These are phyloP conservation scores for Coccyzus lansbergi DNA, from an alignment of 2,797 vertebrate species.

Conservation along the genomic window DNA sequence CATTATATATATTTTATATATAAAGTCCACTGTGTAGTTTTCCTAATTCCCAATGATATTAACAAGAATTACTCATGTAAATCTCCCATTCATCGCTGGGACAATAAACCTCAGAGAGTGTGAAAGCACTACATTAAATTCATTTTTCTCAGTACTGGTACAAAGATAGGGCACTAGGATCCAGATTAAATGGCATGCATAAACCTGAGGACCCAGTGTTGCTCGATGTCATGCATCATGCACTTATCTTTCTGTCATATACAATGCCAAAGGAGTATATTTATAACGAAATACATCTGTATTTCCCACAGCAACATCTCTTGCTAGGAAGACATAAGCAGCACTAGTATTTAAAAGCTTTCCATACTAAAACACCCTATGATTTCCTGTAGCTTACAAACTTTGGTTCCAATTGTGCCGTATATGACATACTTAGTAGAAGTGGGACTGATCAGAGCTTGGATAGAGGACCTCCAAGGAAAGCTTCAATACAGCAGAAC, in stretches of 20 bases:
- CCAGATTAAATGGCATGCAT: not conserved
- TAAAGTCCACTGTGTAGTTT: not conserved
- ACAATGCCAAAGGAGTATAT: not conserved
- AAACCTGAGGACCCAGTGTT: not conserved
- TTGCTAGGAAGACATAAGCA: not conserved
- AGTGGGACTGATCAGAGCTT: not conserved
- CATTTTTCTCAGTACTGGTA: conserved; percentile 21
- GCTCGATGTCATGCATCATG: not conserved
- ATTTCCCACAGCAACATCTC: not conserved
- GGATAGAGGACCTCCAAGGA: not conserved
- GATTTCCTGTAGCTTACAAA: not conserved
- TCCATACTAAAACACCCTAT: not conserved
- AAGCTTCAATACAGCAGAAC: not conserved
- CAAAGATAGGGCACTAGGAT: not conserved
- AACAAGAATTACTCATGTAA: not conserved
- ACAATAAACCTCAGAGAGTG: conserved; percentile 13
- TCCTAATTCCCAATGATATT: conserved; percentile 16
- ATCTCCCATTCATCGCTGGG: not conserved
- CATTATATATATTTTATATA: not conserved
- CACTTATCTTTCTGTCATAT: not conserved
- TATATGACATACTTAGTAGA: not conserved
- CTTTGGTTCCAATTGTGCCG: not conserved
- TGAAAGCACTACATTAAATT: conserved; percentile 26
- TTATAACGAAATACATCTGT: not conserved
- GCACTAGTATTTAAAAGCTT: not conserved